Evolutionary conservation across 53 echinoderm and acorn worm species (phyloP), one percentile per base, ranked within the genome.

Genomic region (Crossaster papposus): DNA sequence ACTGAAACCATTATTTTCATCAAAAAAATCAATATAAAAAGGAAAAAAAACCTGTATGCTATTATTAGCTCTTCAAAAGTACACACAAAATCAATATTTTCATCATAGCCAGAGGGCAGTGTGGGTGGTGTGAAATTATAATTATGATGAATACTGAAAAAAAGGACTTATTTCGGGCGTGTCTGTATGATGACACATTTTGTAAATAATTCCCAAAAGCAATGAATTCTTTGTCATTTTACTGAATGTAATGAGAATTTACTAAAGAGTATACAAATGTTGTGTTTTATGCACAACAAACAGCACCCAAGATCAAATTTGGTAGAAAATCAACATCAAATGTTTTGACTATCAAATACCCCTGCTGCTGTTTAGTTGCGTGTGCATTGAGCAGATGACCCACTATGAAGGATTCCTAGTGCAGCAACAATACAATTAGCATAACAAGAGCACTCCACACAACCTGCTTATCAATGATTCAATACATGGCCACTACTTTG

Each of bases 361-460:
- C 1, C 35, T 74, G 15, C 75, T 32, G 18, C 14, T 14, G 58
- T 20, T 58, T 44, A 9, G 44, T 44, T 44, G 44, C 9, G 44
- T 38, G 38, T 38, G 38, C 9, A 9, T 44, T 44, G 44, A 44
- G 44, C 44, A 44, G 44, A 44, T 44, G 44, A 44, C 44, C 44
- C 9, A 44, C 44, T 44, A 9, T 44, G 75, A 74, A 74, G 36
- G 36, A 8, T 18, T 2, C 75, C 2, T 33, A 14, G 35, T 74
- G 31, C 36, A 36, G 5, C 23, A 78, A 28, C 24, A 78, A 50
- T 29, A 51, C 26, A 11, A 78, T 78, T 78, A 78, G 51, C 78
- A 78, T 78, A 78, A 78, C 78, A 78, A 78, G 51, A 78, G 26
- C 78, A 78, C 78, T 78, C 51, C 78, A 78, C 78, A 78, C 78